A percentile compares a stretch with the other conserved stretches of the same genome.
Conservation (phyloP, 2,888 invertebrate genomes). For the Uloborus plumipes region DNA sequence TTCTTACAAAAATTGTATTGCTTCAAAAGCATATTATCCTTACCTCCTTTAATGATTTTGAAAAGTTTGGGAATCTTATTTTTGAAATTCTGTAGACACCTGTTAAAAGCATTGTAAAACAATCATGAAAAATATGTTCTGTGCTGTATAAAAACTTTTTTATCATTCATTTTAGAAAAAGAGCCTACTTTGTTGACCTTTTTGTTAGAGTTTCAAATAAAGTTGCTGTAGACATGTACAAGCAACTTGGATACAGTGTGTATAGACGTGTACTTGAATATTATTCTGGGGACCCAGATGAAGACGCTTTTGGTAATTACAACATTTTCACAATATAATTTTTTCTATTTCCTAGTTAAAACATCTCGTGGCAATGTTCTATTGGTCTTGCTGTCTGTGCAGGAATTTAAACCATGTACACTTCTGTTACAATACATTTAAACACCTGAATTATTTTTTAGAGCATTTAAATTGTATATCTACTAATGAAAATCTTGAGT, state of each 20-base stretch:
- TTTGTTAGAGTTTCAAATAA: conserved; percentile 98
- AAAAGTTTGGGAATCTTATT: no score
- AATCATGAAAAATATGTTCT: no score
- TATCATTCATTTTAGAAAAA: conserved; percentile 79
- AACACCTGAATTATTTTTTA: no score
- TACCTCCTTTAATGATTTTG: no score
- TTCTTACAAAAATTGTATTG: no score
- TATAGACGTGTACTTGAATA: conserved; percentile 97
- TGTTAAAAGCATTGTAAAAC: no score
- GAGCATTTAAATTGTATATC: no score
- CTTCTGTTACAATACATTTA: background rate
- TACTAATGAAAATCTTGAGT: no score
- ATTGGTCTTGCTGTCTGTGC: background rate
- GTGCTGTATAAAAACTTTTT: no score
- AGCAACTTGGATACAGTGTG: conserved; percentile 93
- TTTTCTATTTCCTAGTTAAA: background rate
- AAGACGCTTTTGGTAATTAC: conserved; percentile 93
- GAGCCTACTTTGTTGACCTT: conserved; percentile 96
- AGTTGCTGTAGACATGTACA: conserved; percentile 98
- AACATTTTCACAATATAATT: background rate
- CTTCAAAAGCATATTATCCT: no score
- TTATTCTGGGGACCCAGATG: conserved; percentile 97
- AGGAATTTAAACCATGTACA: background rate
- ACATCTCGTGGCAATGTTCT: background rate
- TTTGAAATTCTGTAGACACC: no score